These are phyloP conservation scores for Hemitrygon akajei DNA, from an alignment of 2,797 vertebrate species.

Conservation along the genomic window DNA sequence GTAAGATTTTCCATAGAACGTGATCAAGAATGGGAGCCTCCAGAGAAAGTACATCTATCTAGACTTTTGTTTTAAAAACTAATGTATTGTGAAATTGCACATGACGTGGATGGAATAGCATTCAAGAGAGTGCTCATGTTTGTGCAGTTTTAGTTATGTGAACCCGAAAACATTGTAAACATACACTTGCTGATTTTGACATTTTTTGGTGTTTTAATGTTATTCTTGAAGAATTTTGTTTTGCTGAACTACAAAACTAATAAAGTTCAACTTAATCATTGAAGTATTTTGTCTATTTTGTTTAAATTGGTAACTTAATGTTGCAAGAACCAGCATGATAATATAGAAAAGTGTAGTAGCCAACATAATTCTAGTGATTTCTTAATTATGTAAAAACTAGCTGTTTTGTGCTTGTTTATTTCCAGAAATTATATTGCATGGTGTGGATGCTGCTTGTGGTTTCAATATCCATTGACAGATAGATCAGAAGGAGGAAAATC, in stretches of 20 bases:
- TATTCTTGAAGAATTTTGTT: slow-evolving; percentile 3
- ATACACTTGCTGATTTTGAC: not conserved
- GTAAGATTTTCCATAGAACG: slow-evolving; percentile 19
- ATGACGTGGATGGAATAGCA: slow-evolving; percentile 25
- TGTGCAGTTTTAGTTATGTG: slow-evolving; percentile 5
- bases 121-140: slow-evolving; percentile 24
- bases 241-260: slow-evolving; percentile 25
- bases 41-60: slow-evolving; percentile 35
- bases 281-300: not conserved
- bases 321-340: not conserved
- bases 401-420: not conserved
- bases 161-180: slow-evolving; percentile 16
- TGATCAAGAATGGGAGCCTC: slow-evolving; percentile 34
- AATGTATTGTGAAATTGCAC: slow-evolving; percentile 29
- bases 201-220: not conserved
- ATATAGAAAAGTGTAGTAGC: not conserved
- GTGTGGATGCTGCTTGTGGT: not conserved
- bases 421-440: not conserved
- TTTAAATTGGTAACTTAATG: not conserved
- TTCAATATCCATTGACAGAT: not conserved
- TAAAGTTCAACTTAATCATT: slow-evolving; percentile 10
- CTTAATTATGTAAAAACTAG: not conserved
- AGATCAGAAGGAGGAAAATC: not conserved
- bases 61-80: not conserved
- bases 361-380: not conserved